Percentiles rank a stretch among this genome's conserved stretches.
phyloP scores from a whole-genome alignment of 2,888 invertebrate species.

The Anoplius nigerrimus region DNA sequence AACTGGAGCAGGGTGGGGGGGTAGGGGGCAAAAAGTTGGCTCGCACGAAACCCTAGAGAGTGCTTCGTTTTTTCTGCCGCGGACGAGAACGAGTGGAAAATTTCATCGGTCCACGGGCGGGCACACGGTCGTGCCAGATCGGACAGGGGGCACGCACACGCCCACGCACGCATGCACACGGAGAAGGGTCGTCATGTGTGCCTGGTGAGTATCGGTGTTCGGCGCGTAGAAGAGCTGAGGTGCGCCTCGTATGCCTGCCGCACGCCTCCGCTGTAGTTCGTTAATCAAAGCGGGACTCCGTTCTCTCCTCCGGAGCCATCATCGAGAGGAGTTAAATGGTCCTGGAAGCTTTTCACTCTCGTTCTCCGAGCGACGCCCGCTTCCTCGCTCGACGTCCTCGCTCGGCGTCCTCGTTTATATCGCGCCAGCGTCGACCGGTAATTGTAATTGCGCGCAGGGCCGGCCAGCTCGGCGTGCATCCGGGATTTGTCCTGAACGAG shows the following conservation, averaged over 20 bases:
- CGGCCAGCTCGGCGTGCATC: neutral
- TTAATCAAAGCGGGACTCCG: conserved; percentile 56
- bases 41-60: too few species aligned
- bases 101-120: conserved; percentile 29
- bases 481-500: neutral
- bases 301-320: neutral
- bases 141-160: too few species aligned
- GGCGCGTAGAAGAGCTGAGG: conserved; percentile 29
- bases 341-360: conserved; percentile 7
- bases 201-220: conserved; percentile 39
- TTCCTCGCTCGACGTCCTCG: neutral
- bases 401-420: too few species aligned
- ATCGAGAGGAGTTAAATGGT: conserved; percentile 1
- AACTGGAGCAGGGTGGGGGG: too few species aligned
- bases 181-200: too few species aligned
- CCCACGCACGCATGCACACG: too few species aligned
- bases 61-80: neutral
- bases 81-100: conserved; percentile 11
- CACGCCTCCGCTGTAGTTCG: conserved; percentile 35
- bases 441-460: conserved; percentile 24
- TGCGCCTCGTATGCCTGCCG: conserved; percentile 29
- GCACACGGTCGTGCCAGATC: too few species aligned
- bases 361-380: neutral
- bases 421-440: neutral
- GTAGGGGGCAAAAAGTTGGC: too few species aligned